Evolutionary conservation across 2,888 invertebrate species (phyloP).

Genomic region (Steromphala cineraria): DNA sequence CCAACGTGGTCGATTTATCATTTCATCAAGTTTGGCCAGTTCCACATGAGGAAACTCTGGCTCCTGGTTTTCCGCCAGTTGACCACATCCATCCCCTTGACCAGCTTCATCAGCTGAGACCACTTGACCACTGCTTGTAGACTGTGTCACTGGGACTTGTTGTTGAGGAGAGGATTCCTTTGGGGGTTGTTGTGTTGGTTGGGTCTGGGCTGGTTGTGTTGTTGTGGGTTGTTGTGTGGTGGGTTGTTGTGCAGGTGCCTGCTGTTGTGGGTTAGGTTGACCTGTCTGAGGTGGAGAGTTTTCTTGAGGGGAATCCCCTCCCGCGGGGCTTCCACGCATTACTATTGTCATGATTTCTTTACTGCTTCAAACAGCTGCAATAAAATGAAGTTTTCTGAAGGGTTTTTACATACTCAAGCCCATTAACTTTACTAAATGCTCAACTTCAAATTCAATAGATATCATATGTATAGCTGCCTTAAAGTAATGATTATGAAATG

Average conservation of each 20-base stretch:
- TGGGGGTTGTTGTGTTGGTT: slow-evolving; percentile 27
- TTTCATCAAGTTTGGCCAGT: slow-evolving; percentile 92
- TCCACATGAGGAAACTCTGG: slow-evolving; percentile 89
- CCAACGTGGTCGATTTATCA: slow-evolving; percentile 97
- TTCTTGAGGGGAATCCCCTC: slow-evolving; percentile 71
- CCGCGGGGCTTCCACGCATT: slow-evolving; percentile 72
- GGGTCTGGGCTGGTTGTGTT: slow-evolving; percentile 14
- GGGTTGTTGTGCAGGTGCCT: slow-evolving; percentile 21
- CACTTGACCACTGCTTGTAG: slow-evolving; percentile 6
- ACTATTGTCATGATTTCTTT: slow-evolving; percentile 70
- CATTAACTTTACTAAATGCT: too few relatives aligned
- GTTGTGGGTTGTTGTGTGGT: slow-evolving; percentile 22
- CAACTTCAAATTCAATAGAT: too few relatives aligned
- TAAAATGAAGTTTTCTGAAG: background rate
- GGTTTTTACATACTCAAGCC: too few relatives aligned
- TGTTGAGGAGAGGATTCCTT: slow-evolving; percentile 31
- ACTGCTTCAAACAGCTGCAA: slow-evolving; percentile 7
- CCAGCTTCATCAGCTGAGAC: slow-evolving; percentile 50
- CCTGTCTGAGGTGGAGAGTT: slow-evolving; percentile 37
- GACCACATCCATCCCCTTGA: slow-evolving; percentile 55
- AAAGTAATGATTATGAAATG: too few relatives aligned
- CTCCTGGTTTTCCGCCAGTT: slow-evolving; percentile 64
- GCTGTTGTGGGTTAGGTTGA: slow-evolving; percentile 24
- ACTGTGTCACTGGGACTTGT: slow-evolving; percentile 24
- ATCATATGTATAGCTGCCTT: too few relatives aligned